Base-by-base conservation (phyloP, 2,113 vertebrate species). In the Morone saxatilis region DNA sequence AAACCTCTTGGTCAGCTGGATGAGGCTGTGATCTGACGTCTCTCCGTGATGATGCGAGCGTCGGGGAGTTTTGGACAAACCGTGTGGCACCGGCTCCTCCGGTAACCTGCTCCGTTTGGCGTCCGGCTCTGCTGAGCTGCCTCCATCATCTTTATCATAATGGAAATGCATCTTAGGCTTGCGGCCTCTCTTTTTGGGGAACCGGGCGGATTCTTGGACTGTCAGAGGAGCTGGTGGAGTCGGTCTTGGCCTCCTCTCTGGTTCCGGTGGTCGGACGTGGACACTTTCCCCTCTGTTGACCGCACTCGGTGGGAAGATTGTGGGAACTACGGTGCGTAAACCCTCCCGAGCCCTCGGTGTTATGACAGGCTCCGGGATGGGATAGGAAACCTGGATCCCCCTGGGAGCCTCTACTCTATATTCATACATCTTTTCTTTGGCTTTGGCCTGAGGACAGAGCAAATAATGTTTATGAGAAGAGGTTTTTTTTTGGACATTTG, bases 321-420 rank as follows among this genome's bases (percentile, higher is more conserved):
- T 96, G 53, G 98, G 95, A 45, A 97, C 96, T 41, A 98, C 96
- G 63, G 97, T 95, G 74, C 98, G 96, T 40, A 99, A 94, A 87
- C 98, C 98, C 93, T 99, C 98, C 8, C 98, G 94, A 69, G 97
- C 96, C 53, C 98, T 95, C 36, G 98, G 97, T 0, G 97, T 97
- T 71, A 96, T 94, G 71, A 97, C 95, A 22, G 95, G 97, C 88
- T 97, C 97, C n/a, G 97, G 96, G 6, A 95, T 94, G 0, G 97
- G 97, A 10, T 97, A 98, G 0, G 98, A 96, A 77, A 99, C 96
- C 83, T 97, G 94, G 85, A 98, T 95, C 7, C 95, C 96, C 80
- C 97, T 84, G 40, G 96, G 88, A 11, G 96, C 91, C 79, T 99
- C 98, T 45, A 96, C 96, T 70, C 97, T 95, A 90, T 98, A 98